Conservation (phyloP, 2,888 invertebrate species). For the Cataglyphis altisquamis region DNA sequence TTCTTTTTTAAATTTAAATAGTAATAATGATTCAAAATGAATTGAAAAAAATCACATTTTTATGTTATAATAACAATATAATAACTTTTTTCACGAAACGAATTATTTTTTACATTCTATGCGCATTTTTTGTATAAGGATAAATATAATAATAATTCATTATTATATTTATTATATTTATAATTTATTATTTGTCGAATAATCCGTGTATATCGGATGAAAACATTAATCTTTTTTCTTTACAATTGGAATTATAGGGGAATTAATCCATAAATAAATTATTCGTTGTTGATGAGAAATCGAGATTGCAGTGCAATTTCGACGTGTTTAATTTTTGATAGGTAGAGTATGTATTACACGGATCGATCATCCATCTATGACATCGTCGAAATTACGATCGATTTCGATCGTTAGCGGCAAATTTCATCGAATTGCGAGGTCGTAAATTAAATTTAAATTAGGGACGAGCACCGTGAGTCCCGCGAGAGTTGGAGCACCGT, state of each 20-base stretch:
- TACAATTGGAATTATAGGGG: background rate
- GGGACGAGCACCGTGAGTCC: background rate
- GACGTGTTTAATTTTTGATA: conserved; percentile 17
- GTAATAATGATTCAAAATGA: background rate
- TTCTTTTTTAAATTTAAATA: too few species aligned
- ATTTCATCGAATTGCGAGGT: conserved; percentile 1
- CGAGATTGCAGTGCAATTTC: background rate
- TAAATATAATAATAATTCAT: background rate
- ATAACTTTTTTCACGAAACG: background rate
- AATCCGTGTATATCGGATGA: background rate
- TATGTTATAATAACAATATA: background rate
- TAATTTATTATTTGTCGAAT: background rate
- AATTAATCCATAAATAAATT: conserved; percentile 16
- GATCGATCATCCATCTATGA: background rate
- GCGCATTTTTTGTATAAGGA: background rate
- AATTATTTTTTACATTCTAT: background rate
- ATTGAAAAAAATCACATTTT: background rate
- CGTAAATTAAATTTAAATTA: conserved; percentile 29
- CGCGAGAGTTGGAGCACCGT: background rate
- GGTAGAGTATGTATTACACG: background rate
- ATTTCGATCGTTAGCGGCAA: background rate
- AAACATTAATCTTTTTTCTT: background rate
- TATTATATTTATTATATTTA: too few species aligned
- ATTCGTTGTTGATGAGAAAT: conserved; percentile 5
- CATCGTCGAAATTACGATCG: background rate